phyloP scores from a whole-genome alignment of 2,888 invertebrate genomes.

The Fabriciana adippe region DNA sequence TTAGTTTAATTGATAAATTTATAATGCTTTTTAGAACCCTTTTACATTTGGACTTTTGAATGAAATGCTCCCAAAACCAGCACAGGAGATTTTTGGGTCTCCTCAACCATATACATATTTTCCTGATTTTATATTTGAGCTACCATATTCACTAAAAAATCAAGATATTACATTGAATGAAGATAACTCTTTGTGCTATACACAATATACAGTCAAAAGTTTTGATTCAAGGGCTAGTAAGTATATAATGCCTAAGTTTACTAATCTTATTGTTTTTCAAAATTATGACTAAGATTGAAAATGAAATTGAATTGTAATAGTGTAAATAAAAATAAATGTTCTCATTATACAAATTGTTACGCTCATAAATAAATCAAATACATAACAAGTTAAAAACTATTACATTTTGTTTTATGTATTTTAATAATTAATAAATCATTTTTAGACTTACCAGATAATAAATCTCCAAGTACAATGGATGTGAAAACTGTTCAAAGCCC shows the following conservation, averaged over 20 bases:
- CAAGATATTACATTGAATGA: conserved; percentile 47
- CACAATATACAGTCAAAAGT: conserved; percentile 67
- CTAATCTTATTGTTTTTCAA: background rate
- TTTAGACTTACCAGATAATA: conserved; percentile 54
- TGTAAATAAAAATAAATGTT: too few relatives aligned
- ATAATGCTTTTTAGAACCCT: conserved; percentile 61
- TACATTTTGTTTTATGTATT: too few relatives aligned
- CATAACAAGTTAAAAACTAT: background rate
- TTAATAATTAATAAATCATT: conserved; percentile 1
- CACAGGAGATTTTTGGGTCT: conserved; percentile 63
- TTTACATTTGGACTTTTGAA: conserved; percentile 73
- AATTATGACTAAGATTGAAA: too few relatives aligned
- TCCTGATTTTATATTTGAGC: conserved; percentile 72
- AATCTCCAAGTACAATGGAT: conserved; percentile 48
- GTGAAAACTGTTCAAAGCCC: conserved; percentile 63
- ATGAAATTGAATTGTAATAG: too few relatives aligned
- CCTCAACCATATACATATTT: conserved; percentile 73
- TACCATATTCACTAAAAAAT: conserved; percentile 65
- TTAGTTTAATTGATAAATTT: background rate
- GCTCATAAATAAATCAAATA: background rate
- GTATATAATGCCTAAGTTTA: conserved; percentile 32
- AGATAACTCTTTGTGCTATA: conserved; percentile 55
- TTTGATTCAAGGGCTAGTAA: conserved; percentile 71
- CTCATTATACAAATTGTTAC: too few relatives aligned
- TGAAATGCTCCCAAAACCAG: conserved; percentile 72